Base-by-base conservation (phyloP, 1,140 invertebrate genomes). In the Aphelenchoides besseyi region DNA sequence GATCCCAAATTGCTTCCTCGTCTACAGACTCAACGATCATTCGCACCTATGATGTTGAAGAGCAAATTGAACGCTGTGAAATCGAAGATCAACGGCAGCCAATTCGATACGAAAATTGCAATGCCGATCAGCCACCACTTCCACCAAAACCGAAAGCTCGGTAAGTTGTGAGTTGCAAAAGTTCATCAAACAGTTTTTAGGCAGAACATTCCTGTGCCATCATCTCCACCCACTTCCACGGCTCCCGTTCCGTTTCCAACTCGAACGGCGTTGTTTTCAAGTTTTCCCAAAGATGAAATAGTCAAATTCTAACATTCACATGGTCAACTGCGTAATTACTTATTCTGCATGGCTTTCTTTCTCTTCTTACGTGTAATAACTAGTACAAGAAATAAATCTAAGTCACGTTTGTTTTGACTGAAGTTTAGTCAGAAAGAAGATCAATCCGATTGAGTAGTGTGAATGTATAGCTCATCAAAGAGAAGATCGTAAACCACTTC, bases 251-350 rank as follows among this genome's bases (percentile, higher is more conserved):
- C 63, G 63, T 59, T 18, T 33, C 5, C 55, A 5, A 18, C 55
- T 12, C 16, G 64, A 29, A 70, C 67, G 1, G 67, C 67, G 12
- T 33, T 69, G n/a, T 69, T 69, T 29, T 70, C 67, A 16, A 35
- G 68, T 35, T 69, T 69, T 29, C 67, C 67, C 0, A 69, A 68
- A 33, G 67, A 69, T 62, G 67, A 69, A 71, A 28, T 69, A 16
- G 67, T 69, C 61, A 69, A 69, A 71, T 69, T 69, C 29, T 69
- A 53, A 48, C 12, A 23, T 48, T 23, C 41, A n/a, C n/a, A n/a
- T n/a, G n/a, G n/a, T n/a, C n/a, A n/a, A n/a, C n/a, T n/a, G n/a
- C n/a, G n/a, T n/a, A n/a, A n/a, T n/a, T n/a, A n/a, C n/a, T n/a
- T n/a, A n/a, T n/a, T n/a, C n/a, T n/a, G n/a, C n/a, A n/a, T n/a